Evolutionary conservation across 2,888 invertebrate genomes (phyloP), one percentile per base, ranked within the genome.

Genomic region (Beris morrisii): DNA sequence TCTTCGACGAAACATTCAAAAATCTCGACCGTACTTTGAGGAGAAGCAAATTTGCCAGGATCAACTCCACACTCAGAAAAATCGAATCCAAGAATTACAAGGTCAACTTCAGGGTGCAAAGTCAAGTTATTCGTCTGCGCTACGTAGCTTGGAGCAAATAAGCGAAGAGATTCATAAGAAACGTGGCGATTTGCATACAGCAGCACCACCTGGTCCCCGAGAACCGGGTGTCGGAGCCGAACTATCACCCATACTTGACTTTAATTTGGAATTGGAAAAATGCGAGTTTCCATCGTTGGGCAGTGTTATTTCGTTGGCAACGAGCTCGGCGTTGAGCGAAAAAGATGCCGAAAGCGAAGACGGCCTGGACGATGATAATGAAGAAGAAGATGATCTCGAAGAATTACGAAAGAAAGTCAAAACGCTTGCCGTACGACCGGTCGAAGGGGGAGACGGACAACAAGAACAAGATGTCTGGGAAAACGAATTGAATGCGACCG

Each of bases 21-120:
- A 94, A 79, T 92, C 96, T 1, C 87, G 93, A 67, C 87, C 92
- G 0, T 97, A 96, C 79, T 96, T 96, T 76, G 95, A 96, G 70
- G 90, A 94, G 78, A 95, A 93, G 81, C 87, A 89, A 75, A 84
- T 91, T 12, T 92, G 94, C 73, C 91, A 95, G 77, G 89, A 91
- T 74, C 92, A 93, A 77, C 79, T 95, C 65, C 89, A 90, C 74
- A 89, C 91, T 4, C 93, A 95, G 77, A 95, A 94, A 77, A 87
- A 86, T 71, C 87, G 92, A 74, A 92, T 95, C 15, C 90, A 91
- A 73, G 87, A 87, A 71, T 82, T 97, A 12, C 93, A 95, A 74
- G 85, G 86, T 65, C 88, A 90, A 61, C 91, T 97, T 56, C 76
- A 75, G 66, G 64, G 70, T 6, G 89, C 93, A 2, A 97, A 97